These are phyloP conservation scores for Lasioglossum zephyrum DNA, from an alignment of 2,888 invertebrate genomes.

Conservation along the genomic window DNA sequence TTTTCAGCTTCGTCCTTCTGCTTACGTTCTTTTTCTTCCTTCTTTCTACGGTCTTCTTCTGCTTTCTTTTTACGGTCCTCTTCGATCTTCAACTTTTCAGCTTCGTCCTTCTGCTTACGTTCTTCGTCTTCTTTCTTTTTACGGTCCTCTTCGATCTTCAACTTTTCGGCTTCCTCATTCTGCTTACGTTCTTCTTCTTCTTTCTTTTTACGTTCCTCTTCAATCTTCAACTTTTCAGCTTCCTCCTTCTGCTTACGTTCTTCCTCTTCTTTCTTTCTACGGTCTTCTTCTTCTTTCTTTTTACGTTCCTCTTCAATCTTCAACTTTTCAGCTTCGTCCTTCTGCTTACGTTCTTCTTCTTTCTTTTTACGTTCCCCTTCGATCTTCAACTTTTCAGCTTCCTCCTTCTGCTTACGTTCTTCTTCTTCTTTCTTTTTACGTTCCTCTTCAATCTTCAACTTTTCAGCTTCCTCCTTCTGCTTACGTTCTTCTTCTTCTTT, in stretches of 20 bases:
- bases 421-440: slow-evolving; percentile 56
- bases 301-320: slow-evolving; percentile 51
- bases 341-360: slow-evolving; percentile 50
- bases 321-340: slow-evolving; percentile 42
- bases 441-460: slow-evolving; percentile 52
- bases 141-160: slow-evolving; percentile 54
- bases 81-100: slow-evolving; percentile 45
- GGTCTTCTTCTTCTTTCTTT: slow-evolving; percentile 57
- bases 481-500: slow-evolving; percentile 54
- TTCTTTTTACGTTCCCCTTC: slow-evolving; percentile 45
- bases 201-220: slow-evolving; percentile 59
- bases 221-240: slow-evolving; percentile 55
- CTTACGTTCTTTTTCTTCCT: slow-evolving; percentile 67
- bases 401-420: slow-evolving; percentile 52
- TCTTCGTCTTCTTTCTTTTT: slow-evolving; percentile 43
- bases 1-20: slow-evolving; percentile 62
- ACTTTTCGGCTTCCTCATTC: slow-evolving; percentile 46
- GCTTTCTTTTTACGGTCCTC: slow-evolving; percentile 49
- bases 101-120: slow-evolving; percentile 43
- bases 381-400: background rate
- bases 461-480: slow-evolving; percentile 54
- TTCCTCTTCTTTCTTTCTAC: slow-evolving; percentile 59
- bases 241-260: slow-evolving; percentile 63
- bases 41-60: too few species aligned
- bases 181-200: slow-evolving; percentile 63